phyloP scores from a whole-genome alignment of 2,113 vertebrate species.

The Phalacrocorax brasilianus region DNA sequence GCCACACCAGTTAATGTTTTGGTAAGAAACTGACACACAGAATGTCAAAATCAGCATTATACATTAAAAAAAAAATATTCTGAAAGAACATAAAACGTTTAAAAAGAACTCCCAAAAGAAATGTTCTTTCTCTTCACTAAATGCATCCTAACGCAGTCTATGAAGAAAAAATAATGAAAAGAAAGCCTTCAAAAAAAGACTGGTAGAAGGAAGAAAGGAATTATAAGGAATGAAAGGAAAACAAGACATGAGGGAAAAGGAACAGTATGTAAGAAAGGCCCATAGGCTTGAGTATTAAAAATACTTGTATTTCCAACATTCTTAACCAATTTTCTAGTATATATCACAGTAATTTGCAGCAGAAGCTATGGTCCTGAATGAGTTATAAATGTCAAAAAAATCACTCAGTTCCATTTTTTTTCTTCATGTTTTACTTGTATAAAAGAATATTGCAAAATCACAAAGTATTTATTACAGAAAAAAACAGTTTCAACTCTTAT shows the following conservation, averaged over 20 bases:
- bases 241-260: not conserved
- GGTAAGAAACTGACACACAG: not conserved
- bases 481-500: not conserved
- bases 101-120: not conserved
- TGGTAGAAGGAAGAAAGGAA: not conserved
- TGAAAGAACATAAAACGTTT: not conserved
- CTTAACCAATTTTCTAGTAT: not conserved
- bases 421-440: not conserved
- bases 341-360: not conserved
- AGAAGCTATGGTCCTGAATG: not conserved
- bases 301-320: not conserved
- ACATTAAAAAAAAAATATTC: not conserved
- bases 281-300: not conserved
- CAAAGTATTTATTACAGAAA: not conserved
- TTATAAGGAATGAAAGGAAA: not conserved
- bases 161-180: not conserved
- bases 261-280: not conserved
- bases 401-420: not conserved
- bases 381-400: not conserved
- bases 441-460: not conserved
- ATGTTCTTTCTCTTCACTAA: not conserved
- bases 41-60: not conserved
- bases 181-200: not conserved
- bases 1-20: not conserved
- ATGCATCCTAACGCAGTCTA: not conserved